Percentiles rank a stretch among this genome's conserved stretches.
Conservation (phyloP, 1,140 invertebrate species). For the Formica exsecta region DNA sequence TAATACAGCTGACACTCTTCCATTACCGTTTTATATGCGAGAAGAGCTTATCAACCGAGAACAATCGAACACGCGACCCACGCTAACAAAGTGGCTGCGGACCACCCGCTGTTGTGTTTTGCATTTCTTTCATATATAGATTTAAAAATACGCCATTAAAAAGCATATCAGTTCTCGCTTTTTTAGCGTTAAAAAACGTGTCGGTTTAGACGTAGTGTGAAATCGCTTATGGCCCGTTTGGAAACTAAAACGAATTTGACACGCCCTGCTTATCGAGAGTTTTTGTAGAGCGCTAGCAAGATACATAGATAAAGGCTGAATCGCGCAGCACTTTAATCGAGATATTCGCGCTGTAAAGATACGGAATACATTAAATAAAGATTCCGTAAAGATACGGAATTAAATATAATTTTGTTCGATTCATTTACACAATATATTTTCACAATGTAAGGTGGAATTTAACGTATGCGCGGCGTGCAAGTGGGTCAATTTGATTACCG, state of each 20-base stretch:
- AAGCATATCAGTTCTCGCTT: conserved; percentile 38
- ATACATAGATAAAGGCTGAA: conserved; percentile 13
- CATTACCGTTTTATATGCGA: conserved; percentile 44
- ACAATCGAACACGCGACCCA: conserved; percentile 45
- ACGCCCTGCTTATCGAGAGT: conserved; percentile 21
- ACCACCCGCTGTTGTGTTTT: conserved; percentile 9
- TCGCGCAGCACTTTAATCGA: background rate
- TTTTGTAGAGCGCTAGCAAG: background rate
- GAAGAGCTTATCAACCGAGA: conserved; percentile 29
- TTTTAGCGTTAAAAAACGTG: conserved; percentile 24
- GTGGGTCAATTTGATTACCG: conserved; percentile 44
- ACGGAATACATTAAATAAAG: no score
- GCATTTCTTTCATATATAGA: conserved; percentile 41
- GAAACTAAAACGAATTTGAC: conserved; percentile 50
- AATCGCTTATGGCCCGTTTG: conserved; percentile 50
- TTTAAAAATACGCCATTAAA: conserved; percentile 24
- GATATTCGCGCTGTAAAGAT: background rate
- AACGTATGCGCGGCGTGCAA: conserved; percentile 3
- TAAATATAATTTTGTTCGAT: background rate
- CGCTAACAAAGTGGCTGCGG: conserved; percentile 45
- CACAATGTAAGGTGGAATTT: background rate
- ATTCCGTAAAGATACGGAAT: background rate
- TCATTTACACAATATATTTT: conserved; percentile 5
- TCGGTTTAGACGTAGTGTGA: conserved; percentile 29
- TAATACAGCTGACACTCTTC: conserved; percentile 31